Evolutionary conservation across 2,888 invertebrate species (phyloP).

Genomic region (Ethmia dodecea): DNA sequence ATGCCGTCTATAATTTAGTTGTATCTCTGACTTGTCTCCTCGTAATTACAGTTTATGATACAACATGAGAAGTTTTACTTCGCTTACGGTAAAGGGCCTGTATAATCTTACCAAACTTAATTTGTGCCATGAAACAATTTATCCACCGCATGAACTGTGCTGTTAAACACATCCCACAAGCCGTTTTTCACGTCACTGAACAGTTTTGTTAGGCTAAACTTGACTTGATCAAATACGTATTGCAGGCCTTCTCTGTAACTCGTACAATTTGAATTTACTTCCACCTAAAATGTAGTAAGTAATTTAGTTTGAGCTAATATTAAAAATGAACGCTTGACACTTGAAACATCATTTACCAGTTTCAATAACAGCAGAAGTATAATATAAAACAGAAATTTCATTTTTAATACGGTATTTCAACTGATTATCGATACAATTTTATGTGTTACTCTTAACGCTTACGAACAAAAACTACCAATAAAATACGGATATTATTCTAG

Average conservation of each 20-base stretch:
- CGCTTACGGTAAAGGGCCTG: too few species aligned
- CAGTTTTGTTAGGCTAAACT: background rate
- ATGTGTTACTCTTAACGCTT: background rate
- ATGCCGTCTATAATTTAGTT: constrained; percentile 31
- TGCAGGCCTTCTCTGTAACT: background rate
- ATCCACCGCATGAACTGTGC: background rate
- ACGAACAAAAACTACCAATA: background rate
- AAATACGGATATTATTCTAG: too few species aligned
- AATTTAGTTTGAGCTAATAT: background rate
- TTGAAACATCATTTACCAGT: constrained; percentile 4
- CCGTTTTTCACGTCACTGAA: background rate
- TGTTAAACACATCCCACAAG: background rate
- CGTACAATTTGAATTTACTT: background rate
- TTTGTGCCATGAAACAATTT: background rate
- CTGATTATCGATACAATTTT: background rate
- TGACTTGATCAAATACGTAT: background rate
- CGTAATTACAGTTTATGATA: too few species aligned
- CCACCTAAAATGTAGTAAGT: background rate
- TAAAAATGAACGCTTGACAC: background rate
- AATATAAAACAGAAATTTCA: background rate
- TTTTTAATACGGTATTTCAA: background rate
- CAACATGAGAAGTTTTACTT: too few species aligned
- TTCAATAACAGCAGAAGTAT: constrained; percentile 1
- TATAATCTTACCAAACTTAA: background rate
- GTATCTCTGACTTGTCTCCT: too few species aligned